These are phyloP conservation scores for Catamblyrhynchus diadema DNA, from an alignment of 2,797 vertebrate species.

Conservation along the genomic window DNA sequence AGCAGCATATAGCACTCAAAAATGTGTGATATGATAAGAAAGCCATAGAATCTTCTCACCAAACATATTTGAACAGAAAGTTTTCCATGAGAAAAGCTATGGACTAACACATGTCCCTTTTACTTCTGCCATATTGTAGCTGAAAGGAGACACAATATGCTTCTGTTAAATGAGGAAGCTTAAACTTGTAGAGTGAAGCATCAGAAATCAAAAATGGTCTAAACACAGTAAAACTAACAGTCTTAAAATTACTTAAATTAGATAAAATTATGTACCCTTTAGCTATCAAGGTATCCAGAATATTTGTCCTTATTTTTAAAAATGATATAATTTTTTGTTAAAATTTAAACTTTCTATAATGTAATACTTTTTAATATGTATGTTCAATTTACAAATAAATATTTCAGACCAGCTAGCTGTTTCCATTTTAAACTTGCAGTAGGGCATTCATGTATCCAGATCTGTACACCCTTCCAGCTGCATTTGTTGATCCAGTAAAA, in stretches of 20 bases:
- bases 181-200: slow-evolving; percentile 5
- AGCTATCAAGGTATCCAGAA: background rate
- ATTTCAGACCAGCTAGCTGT: background rate
- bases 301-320: background rate
- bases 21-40: background rate
- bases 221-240: background rate
- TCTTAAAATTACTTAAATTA: background rate
- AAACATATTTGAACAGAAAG: background rate
- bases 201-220: background rate
- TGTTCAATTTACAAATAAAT: background rate
- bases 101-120: background rate
- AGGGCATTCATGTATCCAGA: background rate
- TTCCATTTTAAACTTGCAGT: background rate
- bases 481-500: background rate
- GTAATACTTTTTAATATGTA: background rate
- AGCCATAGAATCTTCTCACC: background rate
- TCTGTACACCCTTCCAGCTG: background rate
- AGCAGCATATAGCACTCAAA: background rate
- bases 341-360: background rate
- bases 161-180: slow-evolving; percentile 7
- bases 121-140: background rate
- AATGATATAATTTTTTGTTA: background rate
- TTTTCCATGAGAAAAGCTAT: background rate
- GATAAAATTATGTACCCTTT: background rate
- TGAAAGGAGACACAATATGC: background rate